Base-by-base conservation (phyloP, 2,797 vertebrate genomes). In the Chiloscyllium punctatum region DNA sequence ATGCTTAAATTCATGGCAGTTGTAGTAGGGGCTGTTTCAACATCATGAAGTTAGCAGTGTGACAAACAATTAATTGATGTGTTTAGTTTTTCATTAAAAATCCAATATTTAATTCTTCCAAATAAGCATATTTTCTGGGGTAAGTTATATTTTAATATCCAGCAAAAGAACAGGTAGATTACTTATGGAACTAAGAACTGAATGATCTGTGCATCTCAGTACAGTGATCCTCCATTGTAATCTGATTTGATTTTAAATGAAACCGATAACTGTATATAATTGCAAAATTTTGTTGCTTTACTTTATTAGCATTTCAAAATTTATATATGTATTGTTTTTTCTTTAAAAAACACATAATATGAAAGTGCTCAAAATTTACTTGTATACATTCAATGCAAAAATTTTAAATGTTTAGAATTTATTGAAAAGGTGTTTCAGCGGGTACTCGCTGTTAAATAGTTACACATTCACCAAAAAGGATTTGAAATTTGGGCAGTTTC, bases 121-220 rank as follows among this genome's bases (percentile, higher is more conserved):
- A 95, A 33, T n/a, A 27, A 51, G 69, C 71, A 74, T 21, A 95
- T 77, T 53, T 95, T 74, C 42, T 95, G 94, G 42, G 66, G 88
- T 53, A n/a, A 77, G 5, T 53, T 53, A 74, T 53, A 30, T n/a
- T 69, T 94, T n/a, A 16, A 77, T 53, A n/a, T 95, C 33, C 42
- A 74, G 1, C 33, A 42, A 71, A 94, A 42, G 23, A 94, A 48
- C n/a, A 66, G 69, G 30, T 48, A 6, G 71, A n/a, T 74, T 74
- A 33, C 42, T 95, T 25, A 9, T 77, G 94, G 48, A 21, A 15
- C 25, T 16, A 72, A 48, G 68, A 15, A 53, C 53, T 74, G 23
- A 25, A 74, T 4, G 23, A 66, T 91, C 42, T 48, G 27, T 72
- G 74, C 42, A 30, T 16, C 15, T 53, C 23, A 15, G 27, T 74